A percentile compares a stretch with the other conserved stretches of the same genome.
These are phyloP conservation scores for Otocyon megalotis DNA, from an alignment of 2,113 vertebrate species.

Conservation along the genomic window DNA sequence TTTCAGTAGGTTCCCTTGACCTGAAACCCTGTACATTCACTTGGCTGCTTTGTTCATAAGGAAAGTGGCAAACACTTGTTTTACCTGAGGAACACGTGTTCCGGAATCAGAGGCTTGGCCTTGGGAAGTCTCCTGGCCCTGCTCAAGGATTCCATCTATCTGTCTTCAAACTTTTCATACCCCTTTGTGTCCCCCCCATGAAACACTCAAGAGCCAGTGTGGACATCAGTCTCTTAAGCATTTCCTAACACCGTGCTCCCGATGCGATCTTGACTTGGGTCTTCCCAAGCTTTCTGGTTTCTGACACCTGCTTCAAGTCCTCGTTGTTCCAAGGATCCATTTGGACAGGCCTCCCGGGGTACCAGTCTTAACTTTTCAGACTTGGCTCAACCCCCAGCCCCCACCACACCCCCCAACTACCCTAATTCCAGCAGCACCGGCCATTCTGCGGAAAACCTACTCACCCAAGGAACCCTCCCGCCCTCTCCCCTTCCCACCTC, in stretches of 20 bases:
- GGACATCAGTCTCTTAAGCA: background rate
- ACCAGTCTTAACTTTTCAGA: background rate
- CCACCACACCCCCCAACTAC: rapidly evolving
- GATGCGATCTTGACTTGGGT: background rate
- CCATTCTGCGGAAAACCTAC: background rate
- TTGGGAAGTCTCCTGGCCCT: background rate
- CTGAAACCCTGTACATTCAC: background rate
- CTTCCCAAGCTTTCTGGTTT: background rate
- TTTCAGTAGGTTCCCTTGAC: background rate
- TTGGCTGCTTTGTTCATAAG: background rate
- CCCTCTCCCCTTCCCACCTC: background rate
- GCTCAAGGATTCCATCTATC: background rate
- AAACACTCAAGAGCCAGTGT: background rate
- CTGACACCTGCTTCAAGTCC: background rate
- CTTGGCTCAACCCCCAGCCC: background rate
- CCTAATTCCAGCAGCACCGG: background rate
- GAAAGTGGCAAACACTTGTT: background rate
- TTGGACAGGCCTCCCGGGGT: background rate
- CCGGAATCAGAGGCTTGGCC: background rate
- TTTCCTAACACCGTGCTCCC: background rate
- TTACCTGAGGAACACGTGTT: background rate
- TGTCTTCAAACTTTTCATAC: background rate
- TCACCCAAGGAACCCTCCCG: background rate
- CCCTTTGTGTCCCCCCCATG: rapidly evolving
- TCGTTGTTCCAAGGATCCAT: background rate